Evolutionary conservation across 1,140 invertebrate species (phyloP).

Genomic region (Araneus ventricosus): DNA sequence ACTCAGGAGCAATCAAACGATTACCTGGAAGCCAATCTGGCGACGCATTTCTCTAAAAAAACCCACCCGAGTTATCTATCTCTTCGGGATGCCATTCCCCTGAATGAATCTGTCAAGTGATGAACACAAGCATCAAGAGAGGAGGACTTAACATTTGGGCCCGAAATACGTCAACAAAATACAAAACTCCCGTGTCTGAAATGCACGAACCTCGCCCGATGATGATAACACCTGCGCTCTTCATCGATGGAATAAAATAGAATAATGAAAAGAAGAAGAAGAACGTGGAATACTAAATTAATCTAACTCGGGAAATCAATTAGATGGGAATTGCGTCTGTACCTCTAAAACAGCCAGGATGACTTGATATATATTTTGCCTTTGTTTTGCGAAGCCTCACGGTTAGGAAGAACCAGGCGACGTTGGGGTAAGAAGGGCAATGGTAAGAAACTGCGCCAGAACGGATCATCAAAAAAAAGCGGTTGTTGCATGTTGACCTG

Average conservation of each 20-base stretch:
- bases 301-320: slow-evolving; percentile 61
- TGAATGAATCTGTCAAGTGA: too few relatives aligned
- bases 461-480: slow-evolving; percentile 35
- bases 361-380: slow-evolving; percentile 55
- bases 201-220: neutral
- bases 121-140: too few relatives aligned
- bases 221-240: neutral
- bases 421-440: neutral
- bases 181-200: neutral
- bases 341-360: neutral
- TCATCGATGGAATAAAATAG: neutral
- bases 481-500: slow-evolving; percentile 66
- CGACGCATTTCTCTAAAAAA: too few relatives aligned
- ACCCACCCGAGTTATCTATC: too few relatives aligned
- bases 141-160: neutral
- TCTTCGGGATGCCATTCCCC: too few relatives aligned
- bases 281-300: slow-evolving; percentile 53
- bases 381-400: slow-evolving; percentile 31
- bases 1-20: too few relatives aligned
- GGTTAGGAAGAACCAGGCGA: neutral
- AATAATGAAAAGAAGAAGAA: neutral
- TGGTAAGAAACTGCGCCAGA: neutral
- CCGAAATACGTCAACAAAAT: neutral
- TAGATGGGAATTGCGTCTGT: slow-evolving; percentile 30
- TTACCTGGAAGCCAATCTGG: too few relatives aligned